Evolutionary conservation across 2,113 vertebrate genomes (phyloP).

Genomic region (Nannobrachium achirus): DNA sequence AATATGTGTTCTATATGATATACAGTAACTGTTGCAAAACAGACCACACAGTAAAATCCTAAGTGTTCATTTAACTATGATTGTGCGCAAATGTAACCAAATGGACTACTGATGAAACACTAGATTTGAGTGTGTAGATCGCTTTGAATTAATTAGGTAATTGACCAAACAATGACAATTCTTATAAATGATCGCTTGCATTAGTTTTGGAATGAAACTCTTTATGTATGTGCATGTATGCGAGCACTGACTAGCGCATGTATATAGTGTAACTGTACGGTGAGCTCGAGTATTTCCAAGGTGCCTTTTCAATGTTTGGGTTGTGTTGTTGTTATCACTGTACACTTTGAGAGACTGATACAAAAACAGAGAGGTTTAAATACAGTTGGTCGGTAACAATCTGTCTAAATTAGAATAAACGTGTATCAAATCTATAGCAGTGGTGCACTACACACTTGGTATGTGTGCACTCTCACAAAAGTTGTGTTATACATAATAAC

Average conservation of each 20-base stretch:
- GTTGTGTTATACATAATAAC: slow-evolving; percentile 1
- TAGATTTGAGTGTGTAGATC: background rate
- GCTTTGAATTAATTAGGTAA: slow-evolving; percentile 9
- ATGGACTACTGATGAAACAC: too few relatives aligned
- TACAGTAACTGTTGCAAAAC: background rate
- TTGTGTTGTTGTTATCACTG: background rate
- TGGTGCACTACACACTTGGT: background rate
- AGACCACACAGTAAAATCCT: too few relatives aligned
- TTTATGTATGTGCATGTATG: slow-evolving; percentile 18
- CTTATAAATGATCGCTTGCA: background rate
- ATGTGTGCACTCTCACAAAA: background rate
- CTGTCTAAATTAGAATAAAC: background rate
- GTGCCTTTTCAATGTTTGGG: slow-evolving; percentile 27
- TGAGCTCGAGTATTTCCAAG: slow-evolving; percentile 30
- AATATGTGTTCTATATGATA: background rate
- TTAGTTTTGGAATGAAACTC: slow-evolving; percentile 57
- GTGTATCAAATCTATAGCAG: background rate
- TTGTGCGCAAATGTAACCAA: too few relatives aligned
- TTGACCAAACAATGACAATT: slow-evolving; percentile 17
- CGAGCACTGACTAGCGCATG: background rate
- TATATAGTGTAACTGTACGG: background rate
- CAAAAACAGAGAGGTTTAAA: slow-evolving; percentile 2
- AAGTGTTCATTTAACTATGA: too few relatives aligned
- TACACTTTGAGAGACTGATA: slow-evolving; percentile 3
- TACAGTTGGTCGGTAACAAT: slow-evolving; percentile 11